These are phyloP conservation scores for Eremophila alpestris DNA, from an alignment of 2,797 vertebrate genomes.

Conservation along the genomic window DNA sequence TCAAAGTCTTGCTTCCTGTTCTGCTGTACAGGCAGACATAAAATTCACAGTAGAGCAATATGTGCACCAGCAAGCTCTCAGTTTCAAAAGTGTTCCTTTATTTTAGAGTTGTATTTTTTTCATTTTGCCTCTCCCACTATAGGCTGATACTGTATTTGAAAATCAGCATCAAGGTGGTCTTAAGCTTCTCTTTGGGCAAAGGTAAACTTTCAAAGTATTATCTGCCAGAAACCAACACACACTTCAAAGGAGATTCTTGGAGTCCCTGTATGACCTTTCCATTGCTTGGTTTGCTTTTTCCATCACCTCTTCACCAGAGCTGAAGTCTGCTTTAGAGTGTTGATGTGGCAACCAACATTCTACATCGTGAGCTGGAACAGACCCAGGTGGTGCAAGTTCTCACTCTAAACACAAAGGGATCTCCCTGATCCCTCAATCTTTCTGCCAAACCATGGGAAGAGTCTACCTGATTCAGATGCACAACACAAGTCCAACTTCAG, in stretches of 20 bases:
- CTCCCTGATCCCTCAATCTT: background rate
- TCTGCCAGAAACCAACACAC: background rate
- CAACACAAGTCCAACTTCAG: background rate
- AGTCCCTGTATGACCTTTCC: background rate
- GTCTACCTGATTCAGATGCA: background rate
- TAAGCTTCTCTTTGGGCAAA: background rate
- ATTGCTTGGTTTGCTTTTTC: background rate
- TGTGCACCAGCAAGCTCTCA: background rate
- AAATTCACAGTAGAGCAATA: constrained; percentile 3
- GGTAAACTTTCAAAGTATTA: background rate
- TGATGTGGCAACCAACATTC: background rate
- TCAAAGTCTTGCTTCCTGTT: constrained; percentile 66
- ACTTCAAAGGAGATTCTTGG: background rate
- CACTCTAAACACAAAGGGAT: background rate
- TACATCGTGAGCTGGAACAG: background rate
- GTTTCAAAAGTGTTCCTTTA: background rate
- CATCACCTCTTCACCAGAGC: background rate
- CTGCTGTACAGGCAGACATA: constrained; percentile 5
- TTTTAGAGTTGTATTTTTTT: background rate
- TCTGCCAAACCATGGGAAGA: background rate
- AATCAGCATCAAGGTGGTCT: background rate
- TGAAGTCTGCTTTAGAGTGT: background rate
- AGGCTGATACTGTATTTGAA: background rate
- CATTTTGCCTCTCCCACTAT: background rate
- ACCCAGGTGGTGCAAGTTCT: background rate